Evolutionary conservation across 2,797 vertebrate genomes (phyloP), one percentile per base, ranked within the genome.

Genomic region (Lagodon rhomboides): DNA sequence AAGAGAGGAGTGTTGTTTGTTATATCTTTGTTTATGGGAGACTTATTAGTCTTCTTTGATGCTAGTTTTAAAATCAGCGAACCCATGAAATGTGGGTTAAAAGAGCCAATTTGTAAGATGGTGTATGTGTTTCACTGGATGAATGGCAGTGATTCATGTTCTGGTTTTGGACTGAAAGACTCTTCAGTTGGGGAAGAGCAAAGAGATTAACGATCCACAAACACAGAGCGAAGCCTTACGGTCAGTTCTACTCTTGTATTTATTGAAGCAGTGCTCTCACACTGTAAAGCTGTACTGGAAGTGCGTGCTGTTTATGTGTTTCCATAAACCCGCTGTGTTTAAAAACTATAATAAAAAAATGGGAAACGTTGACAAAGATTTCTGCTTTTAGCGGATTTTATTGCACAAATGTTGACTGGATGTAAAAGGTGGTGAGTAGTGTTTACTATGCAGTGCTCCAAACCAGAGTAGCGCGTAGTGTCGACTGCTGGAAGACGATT

Each of bases 161-260:
- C 63, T 25, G 47, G 55, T 77, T 80, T 62, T 64, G 68, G 79
- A 88, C 84, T 74, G 22, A 79, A 81, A 77, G 77, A 79, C 75
- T 91, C 51, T 84, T 76, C 70, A 78, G 12, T 25, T 0, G 6
- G 10, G 47, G 73, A 51, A 77, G 72, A 85, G 70, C 63, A 16
- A 53, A 62, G 73, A 68, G 60, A 77, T 61, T 59, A 20, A 51
- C n/a, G 12, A 84, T 27, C 1, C 58, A 12, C 61, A 64, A 12
- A 81, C 59, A 41, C 55, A 61, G 76, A 80, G n/a, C 63, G 11
- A 65, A 86, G 71, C 78, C 83, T 83, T 43, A 68, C 5, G 16
- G 55, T 85, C 70, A 22, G 59, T 79, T 86, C 56, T 79, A 16
- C 60, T 81, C 34, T 69, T 83, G 64, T 92, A 92, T 93, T 92